Percentiles rank a stretch among this genome's conserved stretches.
phyloP scores from a whole-genome alignment of 2,888 invertebrate species.

The Chorisops tibialis region DNA sequence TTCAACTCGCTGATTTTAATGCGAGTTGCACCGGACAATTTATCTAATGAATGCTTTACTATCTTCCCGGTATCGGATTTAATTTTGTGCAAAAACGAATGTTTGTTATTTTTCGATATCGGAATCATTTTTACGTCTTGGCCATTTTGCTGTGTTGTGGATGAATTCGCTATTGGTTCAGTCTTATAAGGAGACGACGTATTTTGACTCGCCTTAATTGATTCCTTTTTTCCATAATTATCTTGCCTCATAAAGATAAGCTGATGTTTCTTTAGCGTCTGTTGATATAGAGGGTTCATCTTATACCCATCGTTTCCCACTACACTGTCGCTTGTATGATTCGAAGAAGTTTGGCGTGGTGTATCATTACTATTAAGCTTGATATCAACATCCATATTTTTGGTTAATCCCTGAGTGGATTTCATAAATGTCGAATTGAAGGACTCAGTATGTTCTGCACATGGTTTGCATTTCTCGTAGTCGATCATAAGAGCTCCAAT shows the following conservation, averaged over 20 bases:
- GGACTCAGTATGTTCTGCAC: conserved; percentile 41
- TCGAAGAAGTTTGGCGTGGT: neutral
- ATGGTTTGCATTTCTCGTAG: conserved; percentile 43
- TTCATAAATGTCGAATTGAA: neutral
- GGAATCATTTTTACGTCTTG: conserved; percentile 33
- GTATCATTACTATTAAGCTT: neutral
- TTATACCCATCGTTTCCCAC: neutral
- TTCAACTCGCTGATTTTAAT: neutral
- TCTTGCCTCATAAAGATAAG: conserved; percentile 50
- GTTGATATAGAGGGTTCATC: conserved; percentile 33
- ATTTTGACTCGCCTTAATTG: neutral
- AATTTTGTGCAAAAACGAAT: conserved; percentile 40
- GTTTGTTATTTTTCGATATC: conserved; percentile 13
- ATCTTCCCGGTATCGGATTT: conserved; percentile 41
- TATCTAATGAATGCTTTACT: conserved; percentile 40
- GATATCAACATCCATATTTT: neutral
- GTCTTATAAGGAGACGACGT: neutral
- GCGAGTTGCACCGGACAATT: conserved; percentile 37
- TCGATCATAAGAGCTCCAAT: conserved; percentile 45
- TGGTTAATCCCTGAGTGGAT: neutral
- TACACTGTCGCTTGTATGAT: neutral
- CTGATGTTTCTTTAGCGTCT: conserved; percentile 51
- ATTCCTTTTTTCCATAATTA: conserved; percentile 44
- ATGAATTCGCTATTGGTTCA: conserved; percentile 27
- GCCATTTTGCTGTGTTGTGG: conserved; percentile 32